These are phyloP conservation scores for Microchrysa polita DNA, from an alignment of 2,888 invertebrate genomes.

Conservation along the genomic window DNA sequence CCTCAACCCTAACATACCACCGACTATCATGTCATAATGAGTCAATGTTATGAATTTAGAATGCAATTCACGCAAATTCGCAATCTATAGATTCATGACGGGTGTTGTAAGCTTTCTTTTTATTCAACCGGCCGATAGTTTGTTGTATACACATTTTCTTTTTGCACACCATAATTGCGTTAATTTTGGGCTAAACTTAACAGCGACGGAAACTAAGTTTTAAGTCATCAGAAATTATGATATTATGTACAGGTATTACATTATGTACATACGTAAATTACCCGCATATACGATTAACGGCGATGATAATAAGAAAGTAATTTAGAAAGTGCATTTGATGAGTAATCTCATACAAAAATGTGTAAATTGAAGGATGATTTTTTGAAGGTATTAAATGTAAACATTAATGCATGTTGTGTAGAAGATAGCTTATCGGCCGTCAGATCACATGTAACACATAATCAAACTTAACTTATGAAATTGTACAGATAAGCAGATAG, in stretches of 20 bases:
- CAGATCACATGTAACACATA: too few relatives aligned
- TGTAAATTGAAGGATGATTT: too few relatives aligned
- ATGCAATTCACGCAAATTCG: slow-evolving; percentile 30
- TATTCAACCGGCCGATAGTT: not conserved
- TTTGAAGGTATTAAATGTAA: too few relatives aligned
- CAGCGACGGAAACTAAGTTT: slow-evolving; percentile 12
- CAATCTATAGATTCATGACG: not conserved
- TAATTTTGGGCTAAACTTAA: slow-evolving; percentile 22
- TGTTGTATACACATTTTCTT: slow-evolving; percentile 19
- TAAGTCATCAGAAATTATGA: slow-evolving; percentile 17
- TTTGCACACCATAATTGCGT: slow-evolving; percentile 26
- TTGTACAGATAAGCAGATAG: too few relatives aligned
- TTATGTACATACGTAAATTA: too few relatives aligned
- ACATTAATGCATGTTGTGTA: too few relatives aligned
- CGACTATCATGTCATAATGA: not conserved
- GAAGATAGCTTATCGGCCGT: too few relatives aligned
- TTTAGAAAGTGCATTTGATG: slow-evolving; percentile 18
- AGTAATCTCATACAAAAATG: too few relatives aligned
- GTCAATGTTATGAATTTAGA: slow-evolving; percentile 11
- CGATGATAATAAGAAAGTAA: slow-evolving; percentile 26
- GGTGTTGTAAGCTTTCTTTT: slow-evolving; percentile 30
- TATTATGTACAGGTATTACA: not conserved
- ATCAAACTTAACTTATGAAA: too few relatives aligned
- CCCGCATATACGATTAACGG: not conserved
- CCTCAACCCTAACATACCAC: slow-evolving; percentile 10